Evolutionary conservation across 2,888 invertebrate genomes (phyloP), one percentile per base, ranked within the genome.

Genomic region (Dromius quadrimaculatus): DNA sequence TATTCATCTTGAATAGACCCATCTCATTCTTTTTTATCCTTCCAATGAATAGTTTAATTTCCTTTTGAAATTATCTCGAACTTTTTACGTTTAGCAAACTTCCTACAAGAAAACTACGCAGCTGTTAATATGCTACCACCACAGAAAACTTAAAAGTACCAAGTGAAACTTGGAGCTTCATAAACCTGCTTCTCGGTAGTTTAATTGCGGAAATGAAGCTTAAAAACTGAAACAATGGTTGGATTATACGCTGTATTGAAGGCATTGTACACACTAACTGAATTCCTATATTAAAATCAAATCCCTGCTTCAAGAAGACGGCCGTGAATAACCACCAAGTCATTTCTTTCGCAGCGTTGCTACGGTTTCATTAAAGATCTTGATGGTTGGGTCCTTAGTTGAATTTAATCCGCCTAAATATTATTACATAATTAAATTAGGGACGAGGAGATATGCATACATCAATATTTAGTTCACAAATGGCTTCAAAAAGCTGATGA

Each of bases 121-220:
- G 19, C 19, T 28, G 13, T 15, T 22, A 54, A 36, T n/a, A 15
- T 15, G 41, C 13, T 15, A 15, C 41, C 36, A 43, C 43, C 19
- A 43, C 11, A 59, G 59, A 59, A 59, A 59, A 36, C 59, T 36
- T 59, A 59, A 59, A 59, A 59, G 36, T 59, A 59, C 59, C 17
- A 22, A 36, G 19, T 59, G 59, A n/a, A 59, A 36, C 59, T 59
- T 59, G 36, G 59, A 6, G 59, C 34, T 59, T 59, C 34, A 59
- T 59, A 59, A 57, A 59, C 9, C 20, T 36, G 34, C 41, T 9
- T 11, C 15, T 13, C 72, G 75, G 74, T 76, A 78, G 76, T 79
- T 79, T 80, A 79, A 79, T 79, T 78, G 78, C 78, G 79, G 79
- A 80, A 79, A 79, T 78, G 75, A 76, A 76, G 78, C 78, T 80